phyloP scores from a whole-genome alignment of 2,113 vertebrate genomes.

The Rhea pennata region DNA sequence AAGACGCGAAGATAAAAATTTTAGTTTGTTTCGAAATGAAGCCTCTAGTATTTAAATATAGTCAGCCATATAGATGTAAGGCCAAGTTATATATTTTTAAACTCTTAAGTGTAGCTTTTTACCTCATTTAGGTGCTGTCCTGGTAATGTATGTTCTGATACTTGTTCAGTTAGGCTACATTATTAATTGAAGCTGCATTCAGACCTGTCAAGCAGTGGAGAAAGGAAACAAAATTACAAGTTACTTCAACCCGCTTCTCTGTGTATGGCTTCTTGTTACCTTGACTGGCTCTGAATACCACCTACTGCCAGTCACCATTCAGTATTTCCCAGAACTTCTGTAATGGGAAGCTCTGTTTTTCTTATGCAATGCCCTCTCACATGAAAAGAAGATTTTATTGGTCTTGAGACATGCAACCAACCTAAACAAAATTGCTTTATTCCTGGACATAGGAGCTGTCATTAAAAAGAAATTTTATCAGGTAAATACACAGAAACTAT shows the following conservation, averaged over 20 bases:
- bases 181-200: conserved; percentile 32
- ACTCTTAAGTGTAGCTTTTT: not conserved
- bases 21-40: not conserved
- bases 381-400: not conserved
- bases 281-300: not conserved
- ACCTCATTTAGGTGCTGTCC: not conserved
- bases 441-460: not conserved
- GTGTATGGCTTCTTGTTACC: not conserved
- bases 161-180: conserved; percentile 8
- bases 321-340: not conserved
- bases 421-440: not conserved
- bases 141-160: not conserved
- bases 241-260: not conserved
- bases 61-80: not conserved
- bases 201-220: not conserved
- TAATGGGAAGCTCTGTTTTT: not conserved
- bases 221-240: not conserved
- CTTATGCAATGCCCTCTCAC: not conserved
- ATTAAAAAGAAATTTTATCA: not conserved
- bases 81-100: not conserved
- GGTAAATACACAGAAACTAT: not conserved
- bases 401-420: not conserved
- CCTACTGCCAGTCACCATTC: not conserved
- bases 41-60: not conserved
- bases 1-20: not conserved